Percentiles rank a stretch among this genome's conserved stretches.
Conservation (phyloP, 2,797 vertebrate genomes). For the Siniperca undulata region DNA sequence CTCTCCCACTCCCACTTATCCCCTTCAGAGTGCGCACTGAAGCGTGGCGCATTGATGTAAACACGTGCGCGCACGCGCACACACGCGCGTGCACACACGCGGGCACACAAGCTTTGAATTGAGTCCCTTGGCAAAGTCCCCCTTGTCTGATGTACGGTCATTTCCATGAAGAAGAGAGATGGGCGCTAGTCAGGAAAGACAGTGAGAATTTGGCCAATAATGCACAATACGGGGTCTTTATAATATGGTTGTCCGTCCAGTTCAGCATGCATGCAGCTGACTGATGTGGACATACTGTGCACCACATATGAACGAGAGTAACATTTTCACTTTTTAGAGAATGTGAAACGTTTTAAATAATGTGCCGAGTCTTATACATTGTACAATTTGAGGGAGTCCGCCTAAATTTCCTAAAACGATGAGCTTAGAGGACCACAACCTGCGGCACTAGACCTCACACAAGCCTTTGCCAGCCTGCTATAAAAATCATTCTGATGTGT, state of each 20-base stretch:
- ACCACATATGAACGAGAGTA: not conserved
- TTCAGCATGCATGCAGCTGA: not conserved
- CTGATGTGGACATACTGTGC: not conserved
- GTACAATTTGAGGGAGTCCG: not conserved
- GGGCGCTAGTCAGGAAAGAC: not conserved
- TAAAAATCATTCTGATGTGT: constrained; percentile 15
- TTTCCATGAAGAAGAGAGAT: not conserved
- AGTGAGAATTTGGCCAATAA: not conserved
- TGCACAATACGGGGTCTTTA: not conserved
- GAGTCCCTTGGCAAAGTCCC: constrained; percentile 31
- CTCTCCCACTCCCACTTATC: constrained; percentile 81
- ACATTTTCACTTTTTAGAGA: not conserved
- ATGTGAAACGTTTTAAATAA: not conserved
- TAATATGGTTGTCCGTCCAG: not conserved
- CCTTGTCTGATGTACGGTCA: constrained; percentile 41
- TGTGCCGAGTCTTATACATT: not conserved
- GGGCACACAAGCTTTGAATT: constrained; percentile 35
- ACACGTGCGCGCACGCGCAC: constrained; percentile 65
- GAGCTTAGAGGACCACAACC: not conserved
- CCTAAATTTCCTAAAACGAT: not conserved
- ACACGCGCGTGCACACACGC: not conserved
- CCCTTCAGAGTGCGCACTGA: constrained; percentile 68
- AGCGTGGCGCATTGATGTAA: constrained; percentile 75
- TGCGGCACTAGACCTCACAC: constrained; percentile 2
- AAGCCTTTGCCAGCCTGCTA: not conserved